Conservation (phyloP, 2,888 invertebrate species). For the Apoda limacodes region DNA sequence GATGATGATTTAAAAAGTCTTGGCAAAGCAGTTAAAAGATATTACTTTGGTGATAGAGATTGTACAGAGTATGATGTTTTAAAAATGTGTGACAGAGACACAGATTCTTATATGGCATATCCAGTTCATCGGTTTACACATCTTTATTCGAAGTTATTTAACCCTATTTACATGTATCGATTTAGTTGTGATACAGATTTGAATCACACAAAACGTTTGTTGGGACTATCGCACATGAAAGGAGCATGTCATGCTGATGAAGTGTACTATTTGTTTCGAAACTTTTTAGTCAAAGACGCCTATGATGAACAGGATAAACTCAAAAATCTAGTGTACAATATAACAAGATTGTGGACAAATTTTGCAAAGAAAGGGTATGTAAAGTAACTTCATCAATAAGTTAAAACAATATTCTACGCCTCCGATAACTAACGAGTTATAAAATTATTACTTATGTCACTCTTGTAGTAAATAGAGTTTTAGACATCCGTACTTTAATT, state of each 20-base stretch:
- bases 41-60: constrained; percentile 30
- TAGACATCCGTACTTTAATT: no score
- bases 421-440: no score
- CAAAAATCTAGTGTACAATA: constrained; percentile 33
- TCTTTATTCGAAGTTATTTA: constrained; percentile 24
- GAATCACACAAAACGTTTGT: constrained; percentile 32
- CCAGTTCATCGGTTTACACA: constrained; percentile 33
- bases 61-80: constrained; percentile 23
- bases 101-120: constrained; percentile 34
- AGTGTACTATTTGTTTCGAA: constrained; percentile 51
- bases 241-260: constrained; percentile 63
- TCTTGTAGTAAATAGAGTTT: no score
- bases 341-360: constrained; percentile 55
- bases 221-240: constrained; percentile 23
- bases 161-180: constrained; percentile 34
- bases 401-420: no score
- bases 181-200: constrained; percentile 40
- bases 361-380: constrained; percentile 55
- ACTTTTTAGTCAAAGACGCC: constrained; percentile 34
- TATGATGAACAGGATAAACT: constrained; percentile 31
- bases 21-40: constrained; percentile 31
- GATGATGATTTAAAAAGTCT: constrained; percentile 26
- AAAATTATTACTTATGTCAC: no score
- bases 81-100: constrained; percentile 26
- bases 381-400: no score